These are phyloP conservation scores for Leistus spinibarbis DNA, from an alignment of 2,888 invertebrate species.

Conservation along the genomic window DNA sequence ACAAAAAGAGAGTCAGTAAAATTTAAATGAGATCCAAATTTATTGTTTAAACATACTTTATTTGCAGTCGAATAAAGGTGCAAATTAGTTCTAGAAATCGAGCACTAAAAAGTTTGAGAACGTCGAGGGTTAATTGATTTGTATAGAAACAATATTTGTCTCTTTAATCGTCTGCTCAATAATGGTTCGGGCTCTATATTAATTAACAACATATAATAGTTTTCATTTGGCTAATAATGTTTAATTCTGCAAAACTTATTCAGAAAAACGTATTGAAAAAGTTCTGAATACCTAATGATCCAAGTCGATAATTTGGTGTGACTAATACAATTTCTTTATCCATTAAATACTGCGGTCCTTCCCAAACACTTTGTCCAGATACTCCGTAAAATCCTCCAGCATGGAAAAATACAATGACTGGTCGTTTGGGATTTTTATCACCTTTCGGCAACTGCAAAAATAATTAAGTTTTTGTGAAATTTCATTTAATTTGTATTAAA, in stretches of 20 bases:
- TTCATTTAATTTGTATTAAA: neutral
- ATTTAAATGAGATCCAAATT: no score
- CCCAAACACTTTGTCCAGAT: slow-evolving; percentile 63
- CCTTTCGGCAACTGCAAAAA: slow-evolving; percentile 50
- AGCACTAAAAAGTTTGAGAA: no score
- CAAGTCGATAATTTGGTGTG: slow-evolving; percentile 69
- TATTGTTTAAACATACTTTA: no score
- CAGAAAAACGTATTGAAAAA: neutral
- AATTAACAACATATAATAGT: no score
- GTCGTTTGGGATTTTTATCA: slow-evolving; percentile 54
- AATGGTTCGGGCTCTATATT: no score
- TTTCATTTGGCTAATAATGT: no score
- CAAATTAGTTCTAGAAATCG: no score
- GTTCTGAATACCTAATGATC: slow-evolving; percentile 56
- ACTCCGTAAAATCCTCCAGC: slow-evolving; percentile 69
- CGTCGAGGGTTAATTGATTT: no score
- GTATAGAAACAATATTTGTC: neutral
- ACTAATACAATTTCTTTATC: slow-evolving; percentile 70
- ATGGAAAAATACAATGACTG: slow-evolving; percentile 73
- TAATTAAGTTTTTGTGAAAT: neutral
- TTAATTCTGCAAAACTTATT: no score
- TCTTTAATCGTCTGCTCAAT: neutral
- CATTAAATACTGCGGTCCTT: slow-evolving; percentile 67
- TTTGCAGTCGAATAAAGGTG: no score
- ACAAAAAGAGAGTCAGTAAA: no score